Conservation (phyloP, 2,797 vertebrate species). For the Sebastes cheni region DNA sequence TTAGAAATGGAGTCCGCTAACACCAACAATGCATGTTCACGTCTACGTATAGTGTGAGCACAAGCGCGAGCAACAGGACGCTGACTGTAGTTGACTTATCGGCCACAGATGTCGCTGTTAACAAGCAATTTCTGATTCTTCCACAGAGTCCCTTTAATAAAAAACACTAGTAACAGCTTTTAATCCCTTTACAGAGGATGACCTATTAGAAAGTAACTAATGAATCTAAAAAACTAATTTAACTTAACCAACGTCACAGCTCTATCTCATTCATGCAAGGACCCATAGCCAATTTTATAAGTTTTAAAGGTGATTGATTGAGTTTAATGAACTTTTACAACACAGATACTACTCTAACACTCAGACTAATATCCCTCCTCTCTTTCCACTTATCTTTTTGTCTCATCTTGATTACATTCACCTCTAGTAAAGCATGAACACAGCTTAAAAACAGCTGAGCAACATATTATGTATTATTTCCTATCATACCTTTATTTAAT, state of each 20-base stretch:
- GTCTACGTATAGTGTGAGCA: too few relatives aligned
- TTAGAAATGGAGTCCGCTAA: too few relatives aligned
- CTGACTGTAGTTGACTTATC: too few relatives aligned
- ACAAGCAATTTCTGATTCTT: too few relatives aligned
- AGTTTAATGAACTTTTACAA: not conserved
- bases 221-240: not conserved
- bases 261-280: not conserved
- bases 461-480: too few relatives aligned
- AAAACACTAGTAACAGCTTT: not conserved
- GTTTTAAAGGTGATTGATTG: not conserved
- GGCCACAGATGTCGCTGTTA: too few relatives aligned
- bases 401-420: not conserved
- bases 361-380: not conserved
- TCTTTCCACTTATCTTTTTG: not conserved
- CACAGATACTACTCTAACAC: not conserved
- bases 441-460: not conserved
- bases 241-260: not conserved
- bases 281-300: not conserved
- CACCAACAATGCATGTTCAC: accelerated
- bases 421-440: not conserved
- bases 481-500: not conserved
- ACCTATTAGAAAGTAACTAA: not conserved
- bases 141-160: too few relatives aligned
- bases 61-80: too few relatives aligned
- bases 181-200: not conserved